These are phyloP conservation scores for Eupithecia vulgata DNA, from an alignment of 2,888 invertebrate species.

Conservation along the genomic window DNA sequence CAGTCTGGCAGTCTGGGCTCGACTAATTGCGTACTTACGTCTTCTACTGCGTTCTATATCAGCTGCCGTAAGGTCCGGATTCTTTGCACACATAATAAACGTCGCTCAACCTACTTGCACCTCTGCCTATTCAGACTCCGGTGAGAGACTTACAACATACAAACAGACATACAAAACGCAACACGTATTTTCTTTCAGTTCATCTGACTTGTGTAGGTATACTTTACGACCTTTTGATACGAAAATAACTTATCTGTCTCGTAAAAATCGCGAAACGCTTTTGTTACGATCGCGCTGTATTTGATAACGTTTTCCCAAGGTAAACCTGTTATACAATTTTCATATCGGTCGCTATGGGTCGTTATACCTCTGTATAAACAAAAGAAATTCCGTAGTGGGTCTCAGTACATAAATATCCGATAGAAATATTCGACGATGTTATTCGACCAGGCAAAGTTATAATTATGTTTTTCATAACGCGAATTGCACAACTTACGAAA, in stretches of 20 bases:
- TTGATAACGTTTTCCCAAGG: constrained; percentile 34
- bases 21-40: constrained; percentile 45
- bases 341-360: constrained; percentile 20
- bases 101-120: constrained; percentile 38
- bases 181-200: constrained; percentile 44
- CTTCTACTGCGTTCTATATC: constrained; percentile 43
- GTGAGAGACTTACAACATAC: constrained; percentile 30
- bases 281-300: constrained; percentile 28
- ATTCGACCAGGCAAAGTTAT: constrained; percentile 22
- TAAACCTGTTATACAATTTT: constrained; percentile 25
- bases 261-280: constrained; percentile 40
- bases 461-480: constrained; percentile 18
- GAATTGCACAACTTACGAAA: constrained; percentile 16
- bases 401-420: constrained; percentile 17
- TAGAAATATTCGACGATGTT: constrained; percentile 15
- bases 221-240: constrained; percentile 36
- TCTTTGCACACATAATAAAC: constrained; percentile 38
- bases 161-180: too few relatives aligned
- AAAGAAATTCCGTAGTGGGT: constrained; percentile 1
- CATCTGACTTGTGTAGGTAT: constrained; percentile 39
- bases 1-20: constrained; percentile 29
- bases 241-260: constrained; percentile 43
- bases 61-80: constrained; percentile 33
- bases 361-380: constrained; percentile 22
- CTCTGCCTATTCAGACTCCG: constrained; percentile 35